These are phyloP conservation scores for Zhuqinia jingwanae DNA, from an alignment of 2,888 invertebrate species.

Conservation along the genomic window DNA sequence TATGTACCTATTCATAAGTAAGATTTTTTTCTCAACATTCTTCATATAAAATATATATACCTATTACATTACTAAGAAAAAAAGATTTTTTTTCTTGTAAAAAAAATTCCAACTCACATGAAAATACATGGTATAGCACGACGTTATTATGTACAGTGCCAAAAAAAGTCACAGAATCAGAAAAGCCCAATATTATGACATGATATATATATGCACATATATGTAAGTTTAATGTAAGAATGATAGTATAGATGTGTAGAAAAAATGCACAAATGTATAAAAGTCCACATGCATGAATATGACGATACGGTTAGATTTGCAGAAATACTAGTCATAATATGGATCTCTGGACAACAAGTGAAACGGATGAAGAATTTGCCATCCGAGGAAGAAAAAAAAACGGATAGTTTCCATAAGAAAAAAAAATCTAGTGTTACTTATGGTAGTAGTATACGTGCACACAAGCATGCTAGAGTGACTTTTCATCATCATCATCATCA, in stretches of 20 bases:
- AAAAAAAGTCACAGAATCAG: slow-evolving; percentile 39
- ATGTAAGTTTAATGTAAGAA: neutral
- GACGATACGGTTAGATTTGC: neutral
- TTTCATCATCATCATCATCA: too few relatives aligned
- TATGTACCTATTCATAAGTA: neutral
- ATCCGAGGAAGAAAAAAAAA: too few relatives aligned
- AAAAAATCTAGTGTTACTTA: neutral
- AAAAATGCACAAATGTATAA: neutral
- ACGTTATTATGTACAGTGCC: slow-evolving; percentile 42
- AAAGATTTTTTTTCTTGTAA: slow-evolving; percentile 6
- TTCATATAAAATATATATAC: too few relatives aligned
- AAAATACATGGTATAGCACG: slow-evolving; percentile 19
- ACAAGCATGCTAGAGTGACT: too few relatives aligned
- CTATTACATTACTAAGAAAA: slow-evolving; percentile 6
- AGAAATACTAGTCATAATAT: neutral
- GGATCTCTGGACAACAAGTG: slow-evolving; percentile 6
- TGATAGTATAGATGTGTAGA: neutral
- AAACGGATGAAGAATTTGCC: slow-evolving; percentile 46
- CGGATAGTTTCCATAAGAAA: slow-evolving; percentile 29
- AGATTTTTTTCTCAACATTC: too few relatives aligned
- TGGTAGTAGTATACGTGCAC: neutral
- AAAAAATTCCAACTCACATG: slow-evolving; percentile 46
- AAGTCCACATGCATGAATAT: neutral
- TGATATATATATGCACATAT: neutral
- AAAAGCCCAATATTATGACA: neutral